Percentiles rank a stretch among this genome's conserved stretches.
Conservation (phyloP, 2,888 invertebrate genomes). For the Caenorhabditis sp. region DNA sequence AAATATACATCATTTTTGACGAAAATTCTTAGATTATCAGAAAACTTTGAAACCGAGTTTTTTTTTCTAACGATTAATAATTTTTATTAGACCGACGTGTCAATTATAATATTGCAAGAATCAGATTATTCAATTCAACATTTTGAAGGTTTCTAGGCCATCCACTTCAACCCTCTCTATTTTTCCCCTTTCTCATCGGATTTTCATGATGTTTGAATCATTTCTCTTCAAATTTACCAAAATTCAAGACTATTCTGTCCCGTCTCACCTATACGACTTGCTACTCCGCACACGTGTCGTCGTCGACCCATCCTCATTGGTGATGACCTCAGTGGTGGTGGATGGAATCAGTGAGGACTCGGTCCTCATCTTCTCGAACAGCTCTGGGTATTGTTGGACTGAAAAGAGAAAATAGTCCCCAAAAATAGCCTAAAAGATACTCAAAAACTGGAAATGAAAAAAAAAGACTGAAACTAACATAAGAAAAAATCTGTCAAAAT, state of each 20-base stretch:
- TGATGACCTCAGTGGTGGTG: constrained; percentile 75
- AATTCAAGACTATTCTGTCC: background rate
- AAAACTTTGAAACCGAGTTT: no score
- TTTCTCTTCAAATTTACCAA: background rate
- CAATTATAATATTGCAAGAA: no score
- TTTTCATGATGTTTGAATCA: background rate
- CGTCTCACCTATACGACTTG: constrained; percentile 74
- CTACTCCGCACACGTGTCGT: constrained; percentile 78
- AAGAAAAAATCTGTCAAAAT: no score
- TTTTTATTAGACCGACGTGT: no score
- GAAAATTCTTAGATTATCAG: no score
- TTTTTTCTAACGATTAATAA: no score
- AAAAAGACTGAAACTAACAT: no score
- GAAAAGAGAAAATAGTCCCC: constrained; percentile 34
- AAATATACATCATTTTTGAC: no score
- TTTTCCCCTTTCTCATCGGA: background rate
- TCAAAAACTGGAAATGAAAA: constrained; percentile 1
- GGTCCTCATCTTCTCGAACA: constrained; percentile 79
- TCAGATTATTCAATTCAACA: no score
- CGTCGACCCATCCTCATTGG: constrained; percentile 81
- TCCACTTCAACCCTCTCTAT: no score
- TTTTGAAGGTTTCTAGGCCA: no score
- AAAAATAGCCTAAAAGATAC: background rate
- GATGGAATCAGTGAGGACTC: constrained; percentile 70
- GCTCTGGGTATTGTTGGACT: constrained; percentile 80